Evolutionary conservation across 2,888 invertebrate genomes (phyloP).

Genomic region (Formica aserva): DNA sequence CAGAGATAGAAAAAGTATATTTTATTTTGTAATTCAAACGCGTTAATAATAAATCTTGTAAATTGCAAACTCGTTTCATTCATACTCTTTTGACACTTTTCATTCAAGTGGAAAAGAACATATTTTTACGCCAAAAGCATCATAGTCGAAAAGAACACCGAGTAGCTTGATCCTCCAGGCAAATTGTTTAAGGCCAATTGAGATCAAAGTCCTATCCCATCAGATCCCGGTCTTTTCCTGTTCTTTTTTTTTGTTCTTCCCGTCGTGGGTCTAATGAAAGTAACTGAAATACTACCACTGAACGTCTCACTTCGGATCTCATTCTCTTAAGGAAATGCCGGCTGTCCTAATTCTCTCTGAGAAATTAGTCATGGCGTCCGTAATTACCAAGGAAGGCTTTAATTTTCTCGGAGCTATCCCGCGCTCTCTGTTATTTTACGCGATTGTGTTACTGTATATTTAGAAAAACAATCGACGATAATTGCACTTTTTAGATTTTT

Average conservation of each 20-base stretch:
- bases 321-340: constrained; percentile 71
- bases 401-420: constrained; percentile 52
- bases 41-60: neutral
- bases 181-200: constrained; percentile 71
- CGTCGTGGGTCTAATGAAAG: constrained; percentile 69
- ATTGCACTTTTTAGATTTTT: constrained; percentile 16
- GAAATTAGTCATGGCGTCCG: constrained; percentile 67
- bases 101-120: neutral
- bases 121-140: neutral
- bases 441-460: constrained; percentile 21
- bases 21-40: neutral
- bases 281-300: constrained; percentile 73
- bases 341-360: constrained; percentile 48
- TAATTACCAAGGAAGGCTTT: constrained; percentile 71
- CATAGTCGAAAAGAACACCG: constrained; percentile 12
- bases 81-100: neutral
- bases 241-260: constrained; percentile 11
- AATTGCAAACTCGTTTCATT: neutral
- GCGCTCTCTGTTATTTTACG: constrained; percentile 27
- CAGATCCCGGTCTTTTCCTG: constrained; percentile 10
- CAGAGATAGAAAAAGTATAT: neutral
- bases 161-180: constrained; percentile 61
- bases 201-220: constrained; percentile 62
- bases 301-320: constrained; percentile 67
- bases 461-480: neutral